A percentile compares a stretch with the other conserved stretches of the same genome.
These are phyloP conservation scores for Monochamus saltuarius DNA, from an alignment of 1,140 invertebrate genomes.

Conservation along the genomic window DNA sequence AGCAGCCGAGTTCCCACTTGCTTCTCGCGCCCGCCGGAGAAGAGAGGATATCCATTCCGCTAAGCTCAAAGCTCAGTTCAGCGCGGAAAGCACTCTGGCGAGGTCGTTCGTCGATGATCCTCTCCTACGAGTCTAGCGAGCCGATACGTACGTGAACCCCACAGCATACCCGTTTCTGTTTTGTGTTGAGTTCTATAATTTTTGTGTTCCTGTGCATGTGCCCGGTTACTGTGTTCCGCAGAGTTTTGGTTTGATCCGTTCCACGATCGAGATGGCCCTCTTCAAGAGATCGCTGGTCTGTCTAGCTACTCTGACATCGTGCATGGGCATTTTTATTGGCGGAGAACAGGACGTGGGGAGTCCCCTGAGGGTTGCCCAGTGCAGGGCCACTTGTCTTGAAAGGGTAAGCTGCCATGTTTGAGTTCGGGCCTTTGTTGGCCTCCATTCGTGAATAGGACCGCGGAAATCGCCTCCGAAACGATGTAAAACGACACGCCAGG, in stretches of 20 bases:
- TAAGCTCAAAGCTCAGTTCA: conserved; percentile 16
- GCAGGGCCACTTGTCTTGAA: conserved; percentile 66
- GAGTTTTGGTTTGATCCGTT: conserved; percentile 9
- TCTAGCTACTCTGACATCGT: conserved; percentile 39
- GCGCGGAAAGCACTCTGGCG: background rate
- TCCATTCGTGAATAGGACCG: background rate
- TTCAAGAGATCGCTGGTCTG: conserved; percentile 36
- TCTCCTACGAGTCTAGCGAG: background rate
- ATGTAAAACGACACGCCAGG: too few species aligned
- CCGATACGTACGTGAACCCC: background rate
- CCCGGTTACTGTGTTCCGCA: background rate
- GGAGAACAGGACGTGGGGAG: conserved; percentile 63
- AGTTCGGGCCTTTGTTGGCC: background rate
- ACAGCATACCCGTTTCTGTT: conserved; percentile 1
- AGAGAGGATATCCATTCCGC: too few species aligned
- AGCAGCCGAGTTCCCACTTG: conserved; percentile 10
- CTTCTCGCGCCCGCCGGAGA: conserved; percentile 10
- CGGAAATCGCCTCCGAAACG: too few species aligned
- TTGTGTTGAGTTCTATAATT: conserved; percentile 14
- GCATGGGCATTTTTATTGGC: conserved; percentile 47
- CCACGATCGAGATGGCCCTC: conserved; percentile 32
- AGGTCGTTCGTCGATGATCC: background rate
- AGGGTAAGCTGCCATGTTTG: conserved; percentile 56
- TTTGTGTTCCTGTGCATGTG: conserved; percentile 26
- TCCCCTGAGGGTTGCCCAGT: conserved; percentile 66